These are phyloP conservation scores for Tinea semifulvella DNA, from an alignment of 2,888 invertebrate genomes.

Conservation along the genomic window DNA sequence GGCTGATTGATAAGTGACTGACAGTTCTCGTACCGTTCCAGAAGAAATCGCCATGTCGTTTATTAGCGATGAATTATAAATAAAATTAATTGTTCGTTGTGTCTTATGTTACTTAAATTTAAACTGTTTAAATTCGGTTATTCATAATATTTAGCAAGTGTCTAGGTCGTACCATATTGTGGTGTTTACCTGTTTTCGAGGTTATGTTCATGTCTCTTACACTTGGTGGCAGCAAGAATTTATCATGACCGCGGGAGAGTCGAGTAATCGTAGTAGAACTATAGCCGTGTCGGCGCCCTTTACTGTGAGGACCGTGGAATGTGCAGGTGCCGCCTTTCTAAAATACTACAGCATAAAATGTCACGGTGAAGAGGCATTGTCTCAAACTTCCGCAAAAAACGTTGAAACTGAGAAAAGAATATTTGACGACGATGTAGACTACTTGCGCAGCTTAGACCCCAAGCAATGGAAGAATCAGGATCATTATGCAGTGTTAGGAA, in stretches of 20 bases:
- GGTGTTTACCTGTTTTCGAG: slow-evolving; percentile 39
- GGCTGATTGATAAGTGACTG: not conserved
- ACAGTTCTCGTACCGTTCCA: not conserved
- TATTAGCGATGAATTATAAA: not conserved
- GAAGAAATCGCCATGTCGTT: not conserved
- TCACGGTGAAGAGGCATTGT: slow-evolving; percentile 54
- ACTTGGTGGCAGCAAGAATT: slow-evolving; percentile 19
- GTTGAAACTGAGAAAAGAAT: slow-evolving; percentile 53
- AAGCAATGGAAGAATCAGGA: slow-evolving; percentile 98
- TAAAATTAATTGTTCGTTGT: not conserved
- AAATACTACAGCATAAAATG: slow-evolving; percentile 58
- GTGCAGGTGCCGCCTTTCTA: slow-evolving; percentile 58
- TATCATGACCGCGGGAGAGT: slow-evolving; percentile 46
- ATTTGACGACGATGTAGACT: slow-evolving; percentile 78
- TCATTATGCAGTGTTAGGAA: slow-evolving; percentile 94
- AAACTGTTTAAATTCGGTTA: not conserved
- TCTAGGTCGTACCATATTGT: slow-evolving; percentile 1
- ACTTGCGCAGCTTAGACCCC: slow-evolving; percentile 89
- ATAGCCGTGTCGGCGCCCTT: slow-evolving; percentile 44
- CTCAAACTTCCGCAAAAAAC: slow-evolving; percentile 45
- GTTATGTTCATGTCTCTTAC: slow-evolving; percentile 49
- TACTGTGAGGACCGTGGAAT: slow-evolving; percentile 53
- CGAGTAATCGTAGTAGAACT: slow-evolving; percentile 33
- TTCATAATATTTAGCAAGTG: not conserved
- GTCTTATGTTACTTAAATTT: not conserved